Conservation (phyloP, 1,140 invertebrate species). For the Trinorchestia longiramus region DNA sequence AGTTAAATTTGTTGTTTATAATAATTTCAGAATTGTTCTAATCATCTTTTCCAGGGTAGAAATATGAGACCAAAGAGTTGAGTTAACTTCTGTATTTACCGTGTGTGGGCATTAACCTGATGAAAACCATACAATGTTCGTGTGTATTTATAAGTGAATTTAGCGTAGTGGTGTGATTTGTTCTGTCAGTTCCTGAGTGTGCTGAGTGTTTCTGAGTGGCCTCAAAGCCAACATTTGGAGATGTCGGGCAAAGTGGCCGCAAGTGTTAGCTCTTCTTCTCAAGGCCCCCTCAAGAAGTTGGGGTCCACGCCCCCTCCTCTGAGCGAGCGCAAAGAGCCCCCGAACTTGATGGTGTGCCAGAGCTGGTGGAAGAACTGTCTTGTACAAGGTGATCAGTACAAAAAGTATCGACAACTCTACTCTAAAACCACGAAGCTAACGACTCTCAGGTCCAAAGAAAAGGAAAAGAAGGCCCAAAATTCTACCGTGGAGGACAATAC, state of each 20-base stretch:
- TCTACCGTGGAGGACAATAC: slow-evolving; percentile 40
- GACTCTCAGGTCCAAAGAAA: slow-evolving; percentile 62
- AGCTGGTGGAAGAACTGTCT: slow-evolving; percentile 90
- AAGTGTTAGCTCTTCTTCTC: neutral
- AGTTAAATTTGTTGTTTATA: neutral
- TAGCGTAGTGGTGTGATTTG: neutral
- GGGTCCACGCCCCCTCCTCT: neutral
- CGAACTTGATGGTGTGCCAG: slow-evolving; percentile 82
- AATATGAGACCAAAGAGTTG: slow-evolving; percentile 40
- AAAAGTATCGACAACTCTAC: slow-evolving; percentile 84
- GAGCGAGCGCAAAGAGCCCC: slow-evolving; percentile 48
- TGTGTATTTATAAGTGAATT: slow-evolving; percentile 30
- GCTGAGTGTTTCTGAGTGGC: slow-evolving; percentile 12
- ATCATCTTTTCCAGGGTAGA: neutral
- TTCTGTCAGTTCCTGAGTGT: slow-evolving; percentile 11
- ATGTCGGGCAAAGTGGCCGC: slow-evolving; percentile 35
- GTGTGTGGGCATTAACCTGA: slow-evolving; percentile 19
- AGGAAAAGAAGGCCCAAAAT: slow-evolving; percentile 39
- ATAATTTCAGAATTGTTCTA: neutral
- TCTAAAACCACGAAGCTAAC: slow-evolving; percentile 74
- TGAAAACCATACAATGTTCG: slow-evolving; percentile 2
- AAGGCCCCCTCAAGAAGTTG: neutral
- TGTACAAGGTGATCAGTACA: slow-evolving; percentile 86
- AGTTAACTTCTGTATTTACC: slow-evolving; percentile 21
- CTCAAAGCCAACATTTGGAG: neutral